phyloP scores from a whole-genome alignment of 92 coral and sea anemone species.

The Palythoa caribaeorum region DNA sequence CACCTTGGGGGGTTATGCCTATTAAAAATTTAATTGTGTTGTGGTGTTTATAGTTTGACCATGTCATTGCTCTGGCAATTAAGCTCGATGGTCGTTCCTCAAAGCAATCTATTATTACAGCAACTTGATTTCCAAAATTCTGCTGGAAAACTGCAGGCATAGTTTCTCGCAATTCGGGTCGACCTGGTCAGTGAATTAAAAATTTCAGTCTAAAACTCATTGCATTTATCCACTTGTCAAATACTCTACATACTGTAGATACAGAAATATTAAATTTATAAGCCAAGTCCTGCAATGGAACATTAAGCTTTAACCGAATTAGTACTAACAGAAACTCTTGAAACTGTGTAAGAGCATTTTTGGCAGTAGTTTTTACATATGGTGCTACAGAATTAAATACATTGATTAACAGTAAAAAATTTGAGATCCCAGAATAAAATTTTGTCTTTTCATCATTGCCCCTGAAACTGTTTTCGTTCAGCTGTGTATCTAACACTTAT shows the following conservation, averaged over 20 bases:
- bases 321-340: constrained; percentile 44
- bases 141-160: constrained; percentile 41
- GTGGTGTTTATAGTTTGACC: no score
- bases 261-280: constrained; percentile 37
- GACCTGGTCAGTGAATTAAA: constrained; percentile 52
- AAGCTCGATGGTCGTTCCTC: constrained; percentile 32
- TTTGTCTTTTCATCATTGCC: background rate
- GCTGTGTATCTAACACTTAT: constrained; percentile 10
- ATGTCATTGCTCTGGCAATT: constrained; percentile 28
- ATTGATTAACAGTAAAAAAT: constrained; percentile 48
- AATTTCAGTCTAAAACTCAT: constrained; percentile 28
- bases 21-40: no score
- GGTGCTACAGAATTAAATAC: constrained; percentile 54
- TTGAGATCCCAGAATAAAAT: constrained; percentile 61
- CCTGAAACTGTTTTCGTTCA: constrained; percentile 1
- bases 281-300: constrained; percentile 55
- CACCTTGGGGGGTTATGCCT: no score
- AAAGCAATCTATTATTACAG: constrained; percentile 36
- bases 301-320: constrained; percentile 51
- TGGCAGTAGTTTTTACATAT: constrained; percentile 24
- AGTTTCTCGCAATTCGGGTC: constrained; percentile 35
- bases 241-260: constrained; percentile 27
- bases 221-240: constrained; percentile 52
- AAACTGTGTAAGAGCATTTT: constrained; percentile 41
- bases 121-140: constrained; percentile 46